Evolutionary conservation across 1,140 invertebrate genomes (phyloP), one percentile per base, ranked within the genome.

Genomic region (Cydia splendana): DNA sequence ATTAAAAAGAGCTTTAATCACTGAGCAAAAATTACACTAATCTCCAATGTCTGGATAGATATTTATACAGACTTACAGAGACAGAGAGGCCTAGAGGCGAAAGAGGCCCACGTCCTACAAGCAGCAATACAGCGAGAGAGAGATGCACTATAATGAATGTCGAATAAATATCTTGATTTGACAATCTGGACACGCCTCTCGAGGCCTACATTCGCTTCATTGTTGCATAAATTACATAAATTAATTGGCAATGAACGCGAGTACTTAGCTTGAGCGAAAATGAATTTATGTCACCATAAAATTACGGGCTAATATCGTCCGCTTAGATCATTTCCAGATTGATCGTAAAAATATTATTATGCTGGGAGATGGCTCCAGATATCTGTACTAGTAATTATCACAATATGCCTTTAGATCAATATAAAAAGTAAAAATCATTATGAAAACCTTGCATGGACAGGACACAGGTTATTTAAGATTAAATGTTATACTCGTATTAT

Each of bases 151-250:
- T 10, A 10, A 2, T 42, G 6, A 42, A 42, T 42, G 7, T 42
- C 38, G 9, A 10, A 42, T 42, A 7, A 38, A 42, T 42, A 42
- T 42, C 38, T 9, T 42, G 2, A 10, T 42, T 42, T 42, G 1
- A 42, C 38, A 42, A 42, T 42, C 38, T 42, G 38, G 38, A 42
- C 20, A 18, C 15, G n/a, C 53, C 53, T 9, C 15, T 53, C 4
- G 30, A 71, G 67, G 34, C 67, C 67, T 71, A 71, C 30, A 34
- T n/a, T 71, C 30, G 15, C 13, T 18, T 42, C n/a, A 42, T 10
- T 71, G 30, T 71, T 71, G 67, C 67, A 71, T 71, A 71, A 71
- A 71, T 71, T 71, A 71, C 67, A 71, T 71, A 71, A 71, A 71
- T 71, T 38, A 71, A 71, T 71, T 71, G 67, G 67, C n/a, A 71